A percentile compares a stretch with the other conserved stretches of the same genome.
Evolutionary conservation across 1,140 invertebrate species (phyloP).

Genomic region (Ceratina australensis): DNA sequence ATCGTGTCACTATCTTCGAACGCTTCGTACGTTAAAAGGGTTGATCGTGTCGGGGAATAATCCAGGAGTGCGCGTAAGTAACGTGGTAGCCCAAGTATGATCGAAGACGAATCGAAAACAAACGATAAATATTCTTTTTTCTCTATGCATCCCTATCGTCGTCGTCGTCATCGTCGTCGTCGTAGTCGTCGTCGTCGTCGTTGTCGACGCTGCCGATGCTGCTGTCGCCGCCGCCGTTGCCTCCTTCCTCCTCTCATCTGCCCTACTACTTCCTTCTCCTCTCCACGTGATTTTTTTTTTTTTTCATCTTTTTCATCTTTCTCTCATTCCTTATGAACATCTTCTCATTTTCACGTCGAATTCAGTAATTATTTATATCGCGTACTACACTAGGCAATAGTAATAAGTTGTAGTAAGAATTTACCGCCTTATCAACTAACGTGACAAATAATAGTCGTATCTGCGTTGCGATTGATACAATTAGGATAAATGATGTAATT

Average conservation of each 20-base stretch:
- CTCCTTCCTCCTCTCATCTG: too few relatives aligned
- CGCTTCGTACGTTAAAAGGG: neutral
- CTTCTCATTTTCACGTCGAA: constrained; percentile 4
- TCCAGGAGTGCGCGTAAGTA: constrained; percentile 15
- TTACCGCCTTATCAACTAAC: constrained; percentile 75
- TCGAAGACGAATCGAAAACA: constrained; percentile 4
- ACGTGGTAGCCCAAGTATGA: neutral
- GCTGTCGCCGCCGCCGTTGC: too few relatives aligned
- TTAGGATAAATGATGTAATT: constrained; percentile 71
- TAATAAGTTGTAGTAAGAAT: constrained; percentile 76
- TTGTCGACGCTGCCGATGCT: too few relatives aligned
- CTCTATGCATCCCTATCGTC: neutral
- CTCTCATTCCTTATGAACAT: neutral
- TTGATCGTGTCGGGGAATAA: constrained; percentile 1
- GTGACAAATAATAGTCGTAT: constrained; percentile 77
- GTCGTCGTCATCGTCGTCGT: too few relatives aligned
- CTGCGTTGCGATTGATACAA: constrained; percentile 71
- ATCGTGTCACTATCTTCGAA: neutral
- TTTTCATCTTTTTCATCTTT: neutral
- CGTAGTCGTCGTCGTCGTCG: too few relatives aligned
- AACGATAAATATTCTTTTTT: constrained; percentile 11
- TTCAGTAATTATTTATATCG: constrained; percentile 62
- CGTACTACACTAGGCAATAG: constrained; percentile 76
- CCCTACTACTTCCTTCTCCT: too few relatives aligned
- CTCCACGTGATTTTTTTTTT: neutral